Base-by-base conservation (phyloP, 2,113 vertebrate species). In the Colossoma macropomum region DNA sequence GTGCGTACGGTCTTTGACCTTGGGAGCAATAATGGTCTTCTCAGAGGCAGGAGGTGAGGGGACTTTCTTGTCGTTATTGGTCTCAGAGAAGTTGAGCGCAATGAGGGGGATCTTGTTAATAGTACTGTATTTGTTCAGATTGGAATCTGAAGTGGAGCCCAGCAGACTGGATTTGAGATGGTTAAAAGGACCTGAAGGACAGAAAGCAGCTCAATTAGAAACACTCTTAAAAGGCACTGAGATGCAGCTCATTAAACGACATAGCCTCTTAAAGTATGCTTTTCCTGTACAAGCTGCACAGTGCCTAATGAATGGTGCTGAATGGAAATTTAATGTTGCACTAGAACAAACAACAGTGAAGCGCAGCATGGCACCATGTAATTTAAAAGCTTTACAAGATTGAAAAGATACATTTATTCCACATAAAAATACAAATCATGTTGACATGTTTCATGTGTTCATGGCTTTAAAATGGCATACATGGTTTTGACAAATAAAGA, bases 71-170 rank as follows among this genome's bases (percentile, higher is more conserved):
- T 99, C 98, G 73, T 89, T 95, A 80, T 88, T 95, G 88, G 95
- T 93, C 89, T 99, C 98, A 23, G 96, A 95, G 94, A 99, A 99
- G 94, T 97, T 98, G 91, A 99, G 93, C 21, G 98, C 97, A 81
- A 99, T 97, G 84, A 99, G 97, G 48, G 98, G 98, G 90, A 99
- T 97, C 95, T 97, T 99, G 94, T 96, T 96, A 93, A 99, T 99
- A 91, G 97, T 97, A 95, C 96, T 98, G 90, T 99, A 99, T 92
- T 96, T 99, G 95, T 98, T 99, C 92, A 99, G 97, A 94, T 99
- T 98, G 1, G 98, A 99, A 92, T 99, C 98, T 0, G 98, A 99
- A 21, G 97, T 99, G 85, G 98, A 99, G 88, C 98, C 96, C 86
- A 99, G 93, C 34, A 99, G 93, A 86, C 97, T 98, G 90, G 97